Evolutionary conservation across 2,888 invertebrate genomes (phyloP).

Genomic region (Hydraecia micacea): DNA sequence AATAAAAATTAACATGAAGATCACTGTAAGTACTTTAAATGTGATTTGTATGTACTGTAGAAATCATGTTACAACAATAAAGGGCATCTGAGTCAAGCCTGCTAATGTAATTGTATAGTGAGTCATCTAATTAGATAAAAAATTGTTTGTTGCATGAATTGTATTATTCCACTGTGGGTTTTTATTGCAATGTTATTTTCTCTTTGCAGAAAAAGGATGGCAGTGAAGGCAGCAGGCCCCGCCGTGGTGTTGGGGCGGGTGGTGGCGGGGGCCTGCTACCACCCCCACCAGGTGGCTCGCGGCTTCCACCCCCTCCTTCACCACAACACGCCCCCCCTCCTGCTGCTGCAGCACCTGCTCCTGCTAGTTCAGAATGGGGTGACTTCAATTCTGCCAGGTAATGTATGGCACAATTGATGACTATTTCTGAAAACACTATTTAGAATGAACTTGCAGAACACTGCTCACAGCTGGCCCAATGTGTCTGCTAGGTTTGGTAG

Average conservation of each 20-base stretch:
- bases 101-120: conserved; percentile 45
- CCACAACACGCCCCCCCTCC: conserved; percentile 93
- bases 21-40: conserved; percentile 91
- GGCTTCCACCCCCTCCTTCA: conserved; percentile 94
- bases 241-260: conserved; percentile 87
- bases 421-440: neutral
- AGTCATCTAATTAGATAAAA: conserved; percentile 53
- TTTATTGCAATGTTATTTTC: conserved; percentile 27
- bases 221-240: conserved; percentile 92
- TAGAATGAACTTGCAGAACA: neutral
- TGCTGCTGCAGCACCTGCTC: conserved; percentile 83
- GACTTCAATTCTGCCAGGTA: conserved; percentile 94
- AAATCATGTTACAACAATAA: conserved; percentile 36
- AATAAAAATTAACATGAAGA: conserved; percentile 99
- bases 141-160: conserved; percentile 22
- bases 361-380: conserved; percentile 93
- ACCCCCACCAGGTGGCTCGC: conserved; percentile 93
- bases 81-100: conserved; percentile 37
- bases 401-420: conserved; percentile 9
- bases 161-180: conserved; percentile 11
- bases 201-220: conserved; percentile 96
- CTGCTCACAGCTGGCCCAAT: neutral
- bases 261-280: conserved; percentile 92
- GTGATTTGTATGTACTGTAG: conserved; percentile 7
- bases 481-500: neutral